Conservation (phyloP, 2,113 vertebrate genomes). For the Tinamus guttatus region DNA sequence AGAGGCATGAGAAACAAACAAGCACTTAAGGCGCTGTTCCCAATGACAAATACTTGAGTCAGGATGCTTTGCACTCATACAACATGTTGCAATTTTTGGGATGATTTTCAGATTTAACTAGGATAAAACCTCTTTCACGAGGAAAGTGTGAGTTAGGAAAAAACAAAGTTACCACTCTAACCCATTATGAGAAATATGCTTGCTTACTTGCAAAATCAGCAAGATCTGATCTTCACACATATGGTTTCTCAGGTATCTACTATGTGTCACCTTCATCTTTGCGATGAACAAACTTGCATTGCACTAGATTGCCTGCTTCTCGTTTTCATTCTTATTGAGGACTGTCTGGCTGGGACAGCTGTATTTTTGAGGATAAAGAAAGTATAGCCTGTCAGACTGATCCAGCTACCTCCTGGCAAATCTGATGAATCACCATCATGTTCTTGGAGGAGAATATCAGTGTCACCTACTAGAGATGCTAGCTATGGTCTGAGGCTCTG, state of each 20-base stretch:
- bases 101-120: neutral
- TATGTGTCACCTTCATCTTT: neutral
- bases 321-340: neutral
- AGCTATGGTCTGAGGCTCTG: neutral
- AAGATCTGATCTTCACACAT: neutral
- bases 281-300: neutral
- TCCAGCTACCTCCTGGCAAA: neutral
- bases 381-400: neutral
- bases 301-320: neutral
- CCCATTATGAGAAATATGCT: neutral
- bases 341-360: neutral
- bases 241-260: neutral
- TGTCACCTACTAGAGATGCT: neutral
- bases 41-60: neutral
- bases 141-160: neutral
- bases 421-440: neutral
- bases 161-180: neutral
- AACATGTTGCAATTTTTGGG: rapidly evolving
- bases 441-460: neutral
- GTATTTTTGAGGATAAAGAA: neutral
- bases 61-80: rapidly evolving
- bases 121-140: neutral
- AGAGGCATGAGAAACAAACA: neutral
- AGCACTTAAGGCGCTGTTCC: neutral
- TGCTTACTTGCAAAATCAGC: neutral